Percentiles rank a stretch among this genome's conserved stretches.
Evolutionary conservation across 1,140 invertebrate species (phyloP).

Genomic region (Sarcophaga peregrina): DNA sequence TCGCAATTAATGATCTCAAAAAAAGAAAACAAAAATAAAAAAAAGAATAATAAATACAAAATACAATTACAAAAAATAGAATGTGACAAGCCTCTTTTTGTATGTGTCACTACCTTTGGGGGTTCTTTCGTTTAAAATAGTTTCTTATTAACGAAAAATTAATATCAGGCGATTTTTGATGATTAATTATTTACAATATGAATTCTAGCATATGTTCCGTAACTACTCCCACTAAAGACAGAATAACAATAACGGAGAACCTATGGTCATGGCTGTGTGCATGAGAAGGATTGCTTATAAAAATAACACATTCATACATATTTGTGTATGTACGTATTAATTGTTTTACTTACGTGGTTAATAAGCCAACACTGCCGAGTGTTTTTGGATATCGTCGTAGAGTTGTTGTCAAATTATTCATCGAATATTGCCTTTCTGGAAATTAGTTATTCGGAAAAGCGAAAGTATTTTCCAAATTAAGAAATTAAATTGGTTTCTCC

Average conservation of each 20-base stretch:
- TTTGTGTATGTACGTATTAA: neutral
- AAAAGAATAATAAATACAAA: no score
- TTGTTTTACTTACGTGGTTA: constrained; percentile 59
- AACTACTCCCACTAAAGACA: no score
- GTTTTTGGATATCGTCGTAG: constrained; percentile 60
- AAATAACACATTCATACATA: neutral
- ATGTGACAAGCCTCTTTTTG: neutral
- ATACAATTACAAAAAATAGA: neutral
- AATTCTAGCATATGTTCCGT: neutral
- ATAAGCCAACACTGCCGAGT: constrained; percentile 58
- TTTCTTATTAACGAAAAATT: neutral
- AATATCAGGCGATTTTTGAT: neutral
- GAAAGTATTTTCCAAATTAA: constrained; percentile 5
- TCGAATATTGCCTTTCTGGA: neutral
- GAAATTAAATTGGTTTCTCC: neutral
- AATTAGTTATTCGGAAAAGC: neutral
- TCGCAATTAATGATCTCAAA: neutral
- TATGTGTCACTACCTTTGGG: neutral
- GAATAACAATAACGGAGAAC: no score
- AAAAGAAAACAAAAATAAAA: neutral
- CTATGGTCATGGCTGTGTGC: no score
- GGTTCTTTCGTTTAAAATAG: neutral
- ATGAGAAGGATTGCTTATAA: no score
- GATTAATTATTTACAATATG: neutral
- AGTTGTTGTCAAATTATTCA: constrained; percentile 48